Conservation (phyloP, 2,113 vertebrate species). For the Menura novaehollandiae region DNA sequence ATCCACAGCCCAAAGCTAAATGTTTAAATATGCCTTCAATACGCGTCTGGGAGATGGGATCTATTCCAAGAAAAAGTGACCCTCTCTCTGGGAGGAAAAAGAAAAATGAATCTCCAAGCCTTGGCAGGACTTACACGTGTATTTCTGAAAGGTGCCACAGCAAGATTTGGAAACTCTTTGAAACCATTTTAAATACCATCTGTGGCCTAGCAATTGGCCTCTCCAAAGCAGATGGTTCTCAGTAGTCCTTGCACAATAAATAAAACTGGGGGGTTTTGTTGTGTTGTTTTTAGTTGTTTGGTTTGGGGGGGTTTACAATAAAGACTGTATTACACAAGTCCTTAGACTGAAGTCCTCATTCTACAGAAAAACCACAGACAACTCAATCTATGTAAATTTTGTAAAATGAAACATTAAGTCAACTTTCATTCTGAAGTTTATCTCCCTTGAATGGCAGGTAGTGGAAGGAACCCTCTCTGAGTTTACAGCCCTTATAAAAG, state of each 20-base stretch:
- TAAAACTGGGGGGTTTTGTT: neutral
- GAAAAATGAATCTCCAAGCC: neutral
- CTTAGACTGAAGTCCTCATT: neutral
- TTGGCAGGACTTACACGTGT: neutral
- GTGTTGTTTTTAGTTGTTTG: neutral
- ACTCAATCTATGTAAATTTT: neutral
- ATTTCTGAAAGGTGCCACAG: slow-evolving; percentile 15
- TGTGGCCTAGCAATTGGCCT: neutral
- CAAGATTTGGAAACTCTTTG: neutral
- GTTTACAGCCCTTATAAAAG: neutral
- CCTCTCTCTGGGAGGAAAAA: neutral
- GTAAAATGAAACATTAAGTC: neutral
- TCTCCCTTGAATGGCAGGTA: neutral
- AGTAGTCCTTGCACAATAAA: neutral
- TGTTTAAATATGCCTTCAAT: slow-evolving; percentile 4
- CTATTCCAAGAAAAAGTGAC: slow-evolving; percentile 16
- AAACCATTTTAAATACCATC: neutral
- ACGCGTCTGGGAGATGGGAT: neutral
- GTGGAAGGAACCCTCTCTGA: neutral
- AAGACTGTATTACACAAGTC: neutral
- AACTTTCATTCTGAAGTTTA: neutral
- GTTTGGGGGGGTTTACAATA: neutral
- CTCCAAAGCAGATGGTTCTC: neutral
- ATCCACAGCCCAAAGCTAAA: neutral
- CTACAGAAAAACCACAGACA: neutral